Base-by-base conservation (phyloP, 2,797 vertebrate species). In the Acanthurus tractus region DNA sequence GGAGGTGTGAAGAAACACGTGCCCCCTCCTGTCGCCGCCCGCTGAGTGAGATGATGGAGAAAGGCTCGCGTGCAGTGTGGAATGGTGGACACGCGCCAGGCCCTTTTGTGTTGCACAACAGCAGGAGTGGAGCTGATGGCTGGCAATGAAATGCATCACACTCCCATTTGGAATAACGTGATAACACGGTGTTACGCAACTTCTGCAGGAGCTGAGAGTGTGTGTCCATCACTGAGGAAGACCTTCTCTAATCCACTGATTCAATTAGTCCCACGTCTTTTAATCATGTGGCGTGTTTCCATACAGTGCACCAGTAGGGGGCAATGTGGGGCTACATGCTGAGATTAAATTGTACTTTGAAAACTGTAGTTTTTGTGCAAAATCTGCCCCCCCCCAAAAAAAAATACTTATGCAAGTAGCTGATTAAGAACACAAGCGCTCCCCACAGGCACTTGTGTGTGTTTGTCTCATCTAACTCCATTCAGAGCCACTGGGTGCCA, bases 1-100 rank as follows among this genome's bases (percentile, higher is more conserved):
- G 1, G 70, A 88, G 87, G 92, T 93, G 93, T 81, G 88, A 94
- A 89, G 74, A 88, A 88, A 89, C 91, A 85, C 91, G 91, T 87
- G 92, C 25, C 72, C 92, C 92, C 74, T 44, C n/a, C 46, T 87
- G 78, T 66, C 74, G 25, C 0, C 0, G 52, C 76, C 55, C 15
- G 81, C 79, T 59, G 70, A 10, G 63, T 0, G 14, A 18, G 57
- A 11, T 70, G 67, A 76, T 74, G 69, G 68, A 63, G 14, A 23
- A 9, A 63, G 81, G 20, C 74, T 82, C 82, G 84, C 78, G 86
- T 5, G 52, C 34, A 15, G 67, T 20, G 12, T 1, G 29, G 13
- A 12, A 58, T 69, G 40, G 44, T 53, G 44, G 85, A 83, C 90
- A 92, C 88, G 88, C 80, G 90, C 14, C 84, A 20, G 61, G n/a